Evolutionary conservation across 2,113 vertebrate species (phyloP), one percentile per base, ranked within the genome.

Genomic region (Xenus cinereus): DNA sequence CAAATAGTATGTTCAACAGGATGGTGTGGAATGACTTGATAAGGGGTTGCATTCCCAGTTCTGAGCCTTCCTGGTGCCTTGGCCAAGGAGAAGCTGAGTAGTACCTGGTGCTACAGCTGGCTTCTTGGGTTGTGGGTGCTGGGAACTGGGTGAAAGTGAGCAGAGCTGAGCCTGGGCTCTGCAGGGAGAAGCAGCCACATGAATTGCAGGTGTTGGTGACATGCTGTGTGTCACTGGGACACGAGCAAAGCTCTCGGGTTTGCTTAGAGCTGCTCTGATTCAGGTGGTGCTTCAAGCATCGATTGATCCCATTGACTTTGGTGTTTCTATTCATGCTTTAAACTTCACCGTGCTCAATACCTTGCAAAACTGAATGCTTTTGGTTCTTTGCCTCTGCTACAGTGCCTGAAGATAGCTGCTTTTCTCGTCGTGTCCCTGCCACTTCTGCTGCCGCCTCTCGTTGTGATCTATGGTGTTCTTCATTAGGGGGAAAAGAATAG

Each of bases 1-100:
- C 16, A 56, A 26, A 12, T 5, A 32, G 18, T 2, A 18, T 18
- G 27, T 30, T 30, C 46, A 37, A 22, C 12, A 90, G 19, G 7
- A 5, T 48, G 6, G 2, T 19, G 8, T 20, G 21, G 15, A 67
- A 22, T 41, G 7, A 45, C 41, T 57, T 62, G 17, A 14, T 15
- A 27, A 0, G 2, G 22, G 6, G 16, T 75, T 10, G 37, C 0
- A 54, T 28, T 81, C 37, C 46, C 18, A 7, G 0, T 24, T 21
- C 0, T 5, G 63, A 68, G 48, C n/a, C 30, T 37, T 68, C 12
- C 35, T 1, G 1, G 7, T 27, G 27, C 23, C 18, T 45, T 19
- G 21, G 30, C 14, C 46, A 48, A 23, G 48, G 12, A 56, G 26
- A 56, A 69, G 20, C 6, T 2, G 10, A 23, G 30, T 2, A 74